Evolutionary conservation across 2,888 invertebrate species (phyloP), one percentile per base, ranked within the genome.

Genomic region (Crepidodera aurea): DNA sequence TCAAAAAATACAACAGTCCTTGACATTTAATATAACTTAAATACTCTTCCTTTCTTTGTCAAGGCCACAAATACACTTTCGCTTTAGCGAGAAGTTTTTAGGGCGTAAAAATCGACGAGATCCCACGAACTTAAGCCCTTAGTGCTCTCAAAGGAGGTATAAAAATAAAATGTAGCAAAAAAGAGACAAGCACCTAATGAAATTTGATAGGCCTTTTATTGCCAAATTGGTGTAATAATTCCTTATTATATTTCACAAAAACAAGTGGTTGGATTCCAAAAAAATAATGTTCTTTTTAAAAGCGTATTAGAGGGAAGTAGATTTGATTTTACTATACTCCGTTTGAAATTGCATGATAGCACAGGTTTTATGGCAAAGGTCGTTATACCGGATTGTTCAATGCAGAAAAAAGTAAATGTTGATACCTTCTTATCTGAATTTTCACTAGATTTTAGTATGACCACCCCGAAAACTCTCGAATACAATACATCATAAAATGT

Each of bases 81-180:
- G 6, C 18, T 42, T 42, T 16, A 19, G 10, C 13, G 22, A 19
- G 25, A 44, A 44, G n/a, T 44, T 44, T 44, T 44, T 44, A 22
- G 44, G 44, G 22, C 44, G 44, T 19, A 44, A 42, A 42, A 44
- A 44, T 44, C 44, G 19, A 1, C n/a, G 19, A 34, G 8, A 29
- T 29, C 29, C 8, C 29, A 8, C 29, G 34, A 34, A 34, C 19
- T 25, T 44, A 44, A 44, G 44, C 44, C 44, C 44, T 44, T 25
- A 13, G 22, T n/a, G 8, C 44, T 13, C 44, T 22, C 22, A 4
- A 25, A 22, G 44, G 44, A 22, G 12, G 22, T n/a, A 44, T 44
- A 44, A 44, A 39, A 44, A 16, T 42, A 42, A 42, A 42, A 42
- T 1, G 32, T 32, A 8, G 42, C 3, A 25, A 22, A 12, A 44